These are phyloP conservation scores for Heliothis virescens DNA, from an alignment of 1,140 invertebrate species.

Conservation along the genomic window DNA sequence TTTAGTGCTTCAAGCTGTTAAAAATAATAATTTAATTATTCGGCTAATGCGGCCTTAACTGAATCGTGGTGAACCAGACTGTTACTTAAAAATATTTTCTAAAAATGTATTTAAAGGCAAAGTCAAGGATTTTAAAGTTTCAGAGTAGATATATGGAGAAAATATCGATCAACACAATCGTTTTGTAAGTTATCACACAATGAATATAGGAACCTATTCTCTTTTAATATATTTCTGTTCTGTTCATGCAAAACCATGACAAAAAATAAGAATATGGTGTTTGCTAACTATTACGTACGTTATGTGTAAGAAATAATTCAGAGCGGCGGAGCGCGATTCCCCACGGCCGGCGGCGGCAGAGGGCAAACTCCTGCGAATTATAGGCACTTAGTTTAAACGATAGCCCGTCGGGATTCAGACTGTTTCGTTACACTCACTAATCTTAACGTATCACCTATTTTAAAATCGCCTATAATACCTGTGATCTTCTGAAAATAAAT, in stretches of 20 bases:
- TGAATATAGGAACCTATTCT: no score
- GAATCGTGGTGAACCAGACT: no score
- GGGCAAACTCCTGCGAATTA: constrained; percentile 82
- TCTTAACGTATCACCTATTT: constrained; percentile 62
- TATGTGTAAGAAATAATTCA: constrained; percentile 74
- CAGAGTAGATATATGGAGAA: no score
- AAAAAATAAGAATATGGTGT: constrained; percentile 25
- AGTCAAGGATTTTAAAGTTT: no score
- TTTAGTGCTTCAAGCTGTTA: neutral
- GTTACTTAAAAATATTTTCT: no score
- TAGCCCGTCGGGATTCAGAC: constrained; percentile 69
- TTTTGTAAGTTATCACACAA: no score
- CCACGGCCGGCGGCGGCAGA: constrained; percentile 61
- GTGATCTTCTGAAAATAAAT: neutral
- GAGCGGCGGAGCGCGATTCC: constrained; percentile 69
- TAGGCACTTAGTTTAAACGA: constrained; percentile 83
- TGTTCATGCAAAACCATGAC: no score
- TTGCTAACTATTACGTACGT: constrained; percentile 48
- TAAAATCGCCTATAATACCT: constrained; percentile 52
- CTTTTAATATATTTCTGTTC: no score
- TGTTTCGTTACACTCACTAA: constrained; percentile 71
- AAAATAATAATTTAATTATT: neutral
- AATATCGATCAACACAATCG: no score
- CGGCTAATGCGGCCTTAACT: no score
- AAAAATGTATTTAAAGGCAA: no score